phyloP scores from a whole-genome alignment of 2,113 vertebrate species.

The Vireo altiloquus region DNA sequence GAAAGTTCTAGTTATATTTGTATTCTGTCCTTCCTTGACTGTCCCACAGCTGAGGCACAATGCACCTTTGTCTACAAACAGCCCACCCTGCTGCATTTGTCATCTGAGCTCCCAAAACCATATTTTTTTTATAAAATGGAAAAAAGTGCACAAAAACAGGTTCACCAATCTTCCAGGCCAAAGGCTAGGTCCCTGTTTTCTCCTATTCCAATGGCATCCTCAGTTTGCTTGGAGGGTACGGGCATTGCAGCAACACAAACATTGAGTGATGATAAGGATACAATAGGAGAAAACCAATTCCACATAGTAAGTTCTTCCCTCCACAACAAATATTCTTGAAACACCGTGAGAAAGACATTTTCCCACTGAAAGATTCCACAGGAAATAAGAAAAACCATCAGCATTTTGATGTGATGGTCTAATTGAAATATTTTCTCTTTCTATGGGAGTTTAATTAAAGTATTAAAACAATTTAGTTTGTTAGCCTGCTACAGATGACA shows the following conservation, averaged over 20 bases:
- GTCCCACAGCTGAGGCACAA: not conserved
- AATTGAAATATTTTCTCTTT: not conserved
- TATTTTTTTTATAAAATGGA: not conserved
- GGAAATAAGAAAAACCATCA: conserved; percentile 3
- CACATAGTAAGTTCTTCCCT: not conserved
- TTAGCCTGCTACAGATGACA: not conserved
- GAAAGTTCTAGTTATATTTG: not conserved
- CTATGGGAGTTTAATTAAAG: not conserved
- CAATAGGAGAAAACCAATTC: not conserved
- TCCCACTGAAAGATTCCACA: not conserved
- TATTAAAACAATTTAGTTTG: not conserved
- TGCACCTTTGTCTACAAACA: not conserved
- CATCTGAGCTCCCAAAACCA: not conserved
- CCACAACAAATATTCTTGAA: not conserved
- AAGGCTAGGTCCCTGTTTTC: not conserved
- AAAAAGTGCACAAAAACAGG: not conserved
- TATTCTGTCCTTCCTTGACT: not conserved
- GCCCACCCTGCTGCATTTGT: not conserved
- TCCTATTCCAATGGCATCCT: not conserved
- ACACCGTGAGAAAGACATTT: not conserved
- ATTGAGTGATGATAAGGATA: not conserved
- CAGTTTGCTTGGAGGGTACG: not conserved
- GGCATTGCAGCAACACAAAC: not conserved
- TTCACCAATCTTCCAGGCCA: not conserved
- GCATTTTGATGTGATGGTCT: not conserved